A percentile compares a stretch with the other conserved stretches of the same genome.
phyloP scores from a whole-genome alignment of 2,113 vertebrate genomes.

The Zootoca vivipara region DNA sequence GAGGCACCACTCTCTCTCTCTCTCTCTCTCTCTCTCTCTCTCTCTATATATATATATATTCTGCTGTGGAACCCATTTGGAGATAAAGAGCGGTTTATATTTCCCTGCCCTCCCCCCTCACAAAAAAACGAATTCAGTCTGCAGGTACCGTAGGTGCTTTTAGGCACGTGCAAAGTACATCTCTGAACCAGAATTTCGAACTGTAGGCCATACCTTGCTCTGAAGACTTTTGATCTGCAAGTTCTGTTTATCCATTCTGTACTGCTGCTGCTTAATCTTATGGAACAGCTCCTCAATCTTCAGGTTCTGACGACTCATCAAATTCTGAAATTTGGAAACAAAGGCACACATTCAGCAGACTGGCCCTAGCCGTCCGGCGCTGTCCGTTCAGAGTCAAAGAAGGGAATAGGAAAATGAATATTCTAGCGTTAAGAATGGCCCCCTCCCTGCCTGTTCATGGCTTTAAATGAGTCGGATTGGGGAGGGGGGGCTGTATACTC shows the following conservation, averaged over 20 bases:
- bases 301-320: conserved; percentile 86
- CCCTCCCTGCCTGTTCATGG: neutral
- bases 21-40: no score
- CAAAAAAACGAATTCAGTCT: no score
- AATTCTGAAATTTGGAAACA: conserved; percentile 68
- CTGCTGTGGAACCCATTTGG: neutral
- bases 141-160: neutral
- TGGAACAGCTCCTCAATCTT: conserved; percentile 88
- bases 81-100: no score
- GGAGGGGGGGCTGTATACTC: no score
- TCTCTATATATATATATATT: no score
- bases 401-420: neutral
- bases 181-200: neutral
- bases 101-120: no score
- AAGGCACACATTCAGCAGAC: neutral
- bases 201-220: conserved; percentile 66
- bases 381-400: neutral
- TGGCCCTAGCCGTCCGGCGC: neutral
- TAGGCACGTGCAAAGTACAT: neutral
- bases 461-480: neutral
- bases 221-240: conserved; percentile 87
- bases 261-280: conserved; percentile 89
- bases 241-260: conserved; percentile 92
- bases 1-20: no score
- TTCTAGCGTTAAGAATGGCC: no score